Conservation (phyloP, 2,888 invertebrate species). For the Anoncus sp. region DNA sequence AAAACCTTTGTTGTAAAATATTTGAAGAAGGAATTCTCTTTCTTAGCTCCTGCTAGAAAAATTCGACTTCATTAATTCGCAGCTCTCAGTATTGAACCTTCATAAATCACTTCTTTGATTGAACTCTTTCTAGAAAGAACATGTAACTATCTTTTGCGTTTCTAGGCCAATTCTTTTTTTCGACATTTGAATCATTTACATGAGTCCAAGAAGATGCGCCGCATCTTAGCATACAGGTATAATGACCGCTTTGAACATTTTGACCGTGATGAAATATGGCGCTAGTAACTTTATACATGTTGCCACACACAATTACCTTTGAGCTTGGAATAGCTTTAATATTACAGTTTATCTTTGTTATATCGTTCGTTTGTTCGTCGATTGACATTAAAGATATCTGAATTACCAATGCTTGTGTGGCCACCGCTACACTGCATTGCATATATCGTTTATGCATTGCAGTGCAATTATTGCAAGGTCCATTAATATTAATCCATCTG, state of each 20-base stretch:
- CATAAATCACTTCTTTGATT: not conserved
- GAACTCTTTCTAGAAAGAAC: constrained; percentile 13
- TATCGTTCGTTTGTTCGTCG: no score
- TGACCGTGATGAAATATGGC: constrained; percentile 34
- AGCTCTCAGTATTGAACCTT: no score
- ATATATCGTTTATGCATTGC: no score
- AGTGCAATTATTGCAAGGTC: no score
- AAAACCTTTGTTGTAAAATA: no score
- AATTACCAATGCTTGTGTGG: no score
- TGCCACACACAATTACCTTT: constrained; percentile 1
- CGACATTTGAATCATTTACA: constrained; percentile 18
- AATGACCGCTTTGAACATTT: constrained; percentile 3
- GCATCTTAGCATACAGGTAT: constrained; percentile 36
- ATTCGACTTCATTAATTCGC: no score
- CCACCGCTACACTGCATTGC: no score
- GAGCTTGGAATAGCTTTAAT: constrained; percentile 32
- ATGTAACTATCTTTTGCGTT: constrained; percentile 32
- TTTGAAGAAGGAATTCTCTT: no score
- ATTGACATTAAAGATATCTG: no score
- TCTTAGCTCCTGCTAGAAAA: no score
- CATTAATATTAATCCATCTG: no score
- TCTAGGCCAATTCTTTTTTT: constrained; percentile 28
- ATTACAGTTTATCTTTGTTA: constrained; percentile 10
- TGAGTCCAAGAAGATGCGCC: constrained; percentile 29
- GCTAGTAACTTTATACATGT: constrained; percentile 30